A percentile compares a stretch with the other conserved stretches of the same genome.
These are phyloP conservation scores for Dexiosoma caninum DNA, from an alignment of 2,888 invertebrate species.

Conservation along the genomic window DNA sequence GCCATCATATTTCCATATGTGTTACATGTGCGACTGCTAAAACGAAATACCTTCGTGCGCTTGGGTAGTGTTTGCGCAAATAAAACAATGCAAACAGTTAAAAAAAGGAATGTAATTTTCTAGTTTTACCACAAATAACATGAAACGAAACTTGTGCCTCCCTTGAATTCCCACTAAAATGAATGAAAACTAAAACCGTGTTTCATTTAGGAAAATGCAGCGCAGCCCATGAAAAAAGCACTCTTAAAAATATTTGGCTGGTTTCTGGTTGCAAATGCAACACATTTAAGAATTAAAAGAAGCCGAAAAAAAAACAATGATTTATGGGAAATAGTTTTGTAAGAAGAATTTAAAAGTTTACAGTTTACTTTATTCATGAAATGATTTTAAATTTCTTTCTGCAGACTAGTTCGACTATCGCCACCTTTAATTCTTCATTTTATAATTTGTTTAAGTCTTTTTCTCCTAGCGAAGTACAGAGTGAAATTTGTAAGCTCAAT, in stretches of 20 bases:
- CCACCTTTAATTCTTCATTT: too few relatives aligned
- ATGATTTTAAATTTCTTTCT: too few relatives aligned
- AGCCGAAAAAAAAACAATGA: background rate
- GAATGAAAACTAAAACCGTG: background rate
- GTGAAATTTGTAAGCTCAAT: too few relatives aligned
- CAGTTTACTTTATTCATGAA: too few relatives aligned
- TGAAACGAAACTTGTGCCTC: conserved; percentile 29
- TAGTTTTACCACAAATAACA: conserved; percentile 46
- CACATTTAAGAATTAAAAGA: background rate
- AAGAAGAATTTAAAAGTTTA: too few relatives aligned
- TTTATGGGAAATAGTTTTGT: background rate
- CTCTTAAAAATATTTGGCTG: background rate
- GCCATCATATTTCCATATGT: background rate
- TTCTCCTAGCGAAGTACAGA: too few relatives aligned
- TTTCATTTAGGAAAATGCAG: background rate
- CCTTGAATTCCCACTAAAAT: background rate
- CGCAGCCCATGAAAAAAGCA: conserved; percentile 12
- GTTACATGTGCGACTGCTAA: background rate
- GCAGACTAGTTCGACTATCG: too few relatives aligned
- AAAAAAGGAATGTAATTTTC: conserved; percentile 39
- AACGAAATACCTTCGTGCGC: too few relatives aligned
- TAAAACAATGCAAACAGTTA: background rate
- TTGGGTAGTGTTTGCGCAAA: background rate
- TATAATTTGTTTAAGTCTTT: too few relatives aligned
- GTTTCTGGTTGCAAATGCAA: background rate